Conservation (phyloP, 2,113 vertebrate species). For the Diadophis punctatus region DNA sequence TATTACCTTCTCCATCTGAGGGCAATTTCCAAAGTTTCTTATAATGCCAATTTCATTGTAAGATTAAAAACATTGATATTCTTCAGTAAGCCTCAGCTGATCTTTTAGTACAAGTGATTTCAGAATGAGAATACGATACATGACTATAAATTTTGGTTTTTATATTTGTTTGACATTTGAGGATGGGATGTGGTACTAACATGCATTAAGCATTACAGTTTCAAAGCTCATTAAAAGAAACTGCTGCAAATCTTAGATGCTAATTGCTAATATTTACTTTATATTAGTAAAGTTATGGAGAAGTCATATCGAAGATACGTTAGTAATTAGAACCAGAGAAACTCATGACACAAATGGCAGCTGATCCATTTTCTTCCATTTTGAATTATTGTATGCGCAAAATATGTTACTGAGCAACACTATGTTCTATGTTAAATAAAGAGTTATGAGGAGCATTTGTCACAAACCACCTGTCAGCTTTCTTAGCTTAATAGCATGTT, state of each 20-base stretch:
- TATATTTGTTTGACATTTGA: neutral
- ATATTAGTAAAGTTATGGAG: neutral
- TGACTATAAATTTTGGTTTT: neutral
- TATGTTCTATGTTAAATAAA: conserved; percentile 56
- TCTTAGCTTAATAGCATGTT: conserved; percentile 24
- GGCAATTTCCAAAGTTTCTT: neutral
- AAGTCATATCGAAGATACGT: neutral
- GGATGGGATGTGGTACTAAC: neutral
- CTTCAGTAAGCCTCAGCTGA: neutral
- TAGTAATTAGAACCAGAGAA: neutral
- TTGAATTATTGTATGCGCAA: conserved; percentile 21
- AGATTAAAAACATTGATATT: neutral
- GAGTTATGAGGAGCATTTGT: conserved; percentile 37
- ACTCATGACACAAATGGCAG: neutral
- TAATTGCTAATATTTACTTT: neutral
- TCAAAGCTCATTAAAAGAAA: neutral
- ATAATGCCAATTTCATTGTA: neutral
- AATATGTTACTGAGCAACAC: conserved; percentile 38
- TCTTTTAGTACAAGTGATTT: neutral
- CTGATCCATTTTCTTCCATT: neutral
- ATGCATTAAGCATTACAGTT: neutral
- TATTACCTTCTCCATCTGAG: neutral
- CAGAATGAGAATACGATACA: neutral
- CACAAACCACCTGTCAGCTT: conserved; percentile 42
- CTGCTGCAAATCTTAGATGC: neutral